Conservation (phyloP, 2,113 vertebrate species). For the Ctenomys sociabilis region DNA sequence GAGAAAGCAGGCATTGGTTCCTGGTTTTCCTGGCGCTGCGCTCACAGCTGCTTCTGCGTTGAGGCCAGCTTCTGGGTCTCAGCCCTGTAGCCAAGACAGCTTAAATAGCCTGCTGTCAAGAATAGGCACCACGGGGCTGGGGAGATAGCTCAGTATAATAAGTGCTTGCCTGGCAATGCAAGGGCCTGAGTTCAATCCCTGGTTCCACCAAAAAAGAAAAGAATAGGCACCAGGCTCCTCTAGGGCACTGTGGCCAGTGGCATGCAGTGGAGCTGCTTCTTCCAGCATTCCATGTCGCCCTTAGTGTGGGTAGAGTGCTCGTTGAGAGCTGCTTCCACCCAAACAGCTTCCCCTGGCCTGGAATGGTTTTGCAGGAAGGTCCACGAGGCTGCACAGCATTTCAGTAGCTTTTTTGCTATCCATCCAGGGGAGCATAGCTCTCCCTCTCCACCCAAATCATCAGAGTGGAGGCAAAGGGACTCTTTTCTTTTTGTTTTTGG, state of each 20-base stretch:
- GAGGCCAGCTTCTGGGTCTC: not conserved
- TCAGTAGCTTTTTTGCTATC: not conserved
- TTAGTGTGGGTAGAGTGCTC: not conserved
- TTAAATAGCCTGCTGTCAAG: no score
- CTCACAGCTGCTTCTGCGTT: not conserved
- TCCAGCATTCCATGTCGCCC: not conserved
- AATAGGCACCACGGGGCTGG: no score
- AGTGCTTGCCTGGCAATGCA: no score
- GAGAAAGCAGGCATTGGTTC: not conserved
- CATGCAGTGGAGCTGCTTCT: not conserved
- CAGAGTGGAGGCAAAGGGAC: not conserved
- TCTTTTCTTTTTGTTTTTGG: not conserved
- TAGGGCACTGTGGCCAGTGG: not conserved
- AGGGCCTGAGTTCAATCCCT: no score
- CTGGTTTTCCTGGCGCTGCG: accelerated
- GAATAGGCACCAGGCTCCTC: not conserved
- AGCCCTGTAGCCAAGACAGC: no score
- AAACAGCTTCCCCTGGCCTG: not conserved
- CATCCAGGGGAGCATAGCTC: not conserved
- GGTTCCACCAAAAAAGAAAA: no score
- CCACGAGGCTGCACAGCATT: not conserved
- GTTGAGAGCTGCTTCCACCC: not conserved
- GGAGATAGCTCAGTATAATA: no score
- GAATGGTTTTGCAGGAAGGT: not conserved
- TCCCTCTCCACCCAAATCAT: not conserved